These are phyloP conservation scores for Aplysina aerophoba DNA, from an alignment of 37 sponge, comb jelly and placozoan genomes.

Conservation along the genomic window DNA sequence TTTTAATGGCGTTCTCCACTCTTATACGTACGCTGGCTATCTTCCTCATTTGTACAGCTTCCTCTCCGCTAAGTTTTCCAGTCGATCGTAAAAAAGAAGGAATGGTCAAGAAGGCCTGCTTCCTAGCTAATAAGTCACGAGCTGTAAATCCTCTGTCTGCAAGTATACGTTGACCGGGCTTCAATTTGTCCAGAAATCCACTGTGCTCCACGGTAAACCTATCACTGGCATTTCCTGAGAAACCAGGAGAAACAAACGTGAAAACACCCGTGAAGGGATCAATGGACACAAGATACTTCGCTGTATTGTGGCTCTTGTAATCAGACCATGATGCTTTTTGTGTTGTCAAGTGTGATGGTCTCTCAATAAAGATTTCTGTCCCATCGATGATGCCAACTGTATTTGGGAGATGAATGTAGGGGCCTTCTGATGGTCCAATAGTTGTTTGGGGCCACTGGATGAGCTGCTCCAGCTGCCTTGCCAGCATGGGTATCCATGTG, in stretches of 20 bases:
- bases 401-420: neutral
- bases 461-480: slow-evolving; percentile 30
- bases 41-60: slow-evolving; percentile 7
- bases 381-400: slow-evolving; percentile 32
- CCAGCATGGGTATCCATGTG: slow-evolving; percentile 36
- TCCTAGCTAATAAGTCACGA: slow-evolving; percentile 31
- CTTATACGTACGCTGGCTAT: slow-evolving; percentile 25
- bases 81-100: slow-evolving; percentile 21
- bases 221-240: slow-evolving; percentile 40
- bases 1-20: slow-evolving; percentile 27
- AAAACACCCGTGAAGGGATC: slow-evolving; percentile 22
- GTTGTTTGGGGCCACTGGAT: slow-evolving; percentile 42
- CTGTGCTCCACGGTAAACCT: slow-evolving; percentile 32
- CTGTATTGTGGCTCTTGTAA: slow-evolving; percentile 43
- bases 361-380: slow-evolving; percentile 28
- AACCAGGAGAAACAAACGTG: slow-evolving; percentile 22
- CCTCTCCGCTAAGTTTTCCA: slow-evolving; percentile 14
- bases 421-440: neutral
- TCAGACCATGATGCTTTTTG: slow-evolving; percentile 26
- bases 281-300: slow-evolving; percentile 37
- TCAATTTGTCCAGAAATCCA: slow-evolving; percentile 15
- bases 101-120: slow-evolving; percentile 19
- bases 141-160: slow-evolving; percentile 36
- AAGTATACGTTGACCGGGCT: slow-evolving; percentile 28
- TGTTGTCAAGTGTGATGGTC: neutral